Base-by-base conservation (phyloP, 1,140 invertebrate genomes). In the Oppia nitens region DNA sequence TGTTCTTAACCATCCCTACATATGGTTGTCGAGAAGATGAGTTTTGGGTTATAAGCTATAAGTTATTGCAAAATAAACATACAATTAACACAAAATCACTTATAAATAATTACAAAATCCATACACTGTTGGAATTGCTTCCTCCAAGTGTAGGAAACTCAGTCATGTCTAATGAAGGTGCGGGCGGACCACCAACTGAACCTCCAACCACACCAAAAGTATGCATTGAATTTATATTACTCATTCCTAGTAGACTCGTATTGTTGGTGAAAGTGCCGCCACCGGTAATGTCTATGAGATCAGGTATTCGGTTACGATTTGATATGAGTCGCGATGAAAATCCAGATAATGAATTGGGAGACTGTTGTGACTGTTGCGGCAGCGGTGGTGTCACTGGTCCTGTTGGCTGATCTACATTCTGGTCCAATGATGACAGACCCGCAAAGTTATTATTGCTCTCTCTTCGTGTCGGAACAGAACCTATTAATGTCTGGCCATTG, bases 1-100 rank as follows among this genome's bases (percentile, higher is more conserved):
- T 87, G 71, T 91, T 86, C 74, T 94, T 94, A 62, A 95, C 90
- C 86, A 93, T 92, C 68, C 89, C 89, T 72, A 92, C 87, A 27
- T 63, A 63, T 28, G 54, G 20, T 20, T 55, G 59, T 27, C 62
- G 29, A 11, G 54, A 32, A 40, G 32, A 14, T 47, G 62, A n/a
- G 21, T 9, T 32, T 21, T 24, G 29, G 27, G 47, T 25, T 29
- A 57, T 49, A 45, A 24, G 27, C 47, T 25, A 49, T n/a, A n/a
- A n/a, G n/a, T n/a, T 6, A 56, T 3, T 23, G 3, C n/a, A 53
- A 56, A 3, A 56, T 9, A 23, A 47, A 17, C 3, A 6, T n/a
- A 53, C 23, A 49, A 24, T 48, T 6, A 6, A 54, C 4, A 28
- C 9, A 3, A 55, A 24, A 21, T 28, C 21, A 55, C 17, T 47